These are phyloP conservation scores for Therioaphis trifolii DNA, from an alignment of 2,888 invertebrate genomes.

Conservation along the genomic window DNA sequence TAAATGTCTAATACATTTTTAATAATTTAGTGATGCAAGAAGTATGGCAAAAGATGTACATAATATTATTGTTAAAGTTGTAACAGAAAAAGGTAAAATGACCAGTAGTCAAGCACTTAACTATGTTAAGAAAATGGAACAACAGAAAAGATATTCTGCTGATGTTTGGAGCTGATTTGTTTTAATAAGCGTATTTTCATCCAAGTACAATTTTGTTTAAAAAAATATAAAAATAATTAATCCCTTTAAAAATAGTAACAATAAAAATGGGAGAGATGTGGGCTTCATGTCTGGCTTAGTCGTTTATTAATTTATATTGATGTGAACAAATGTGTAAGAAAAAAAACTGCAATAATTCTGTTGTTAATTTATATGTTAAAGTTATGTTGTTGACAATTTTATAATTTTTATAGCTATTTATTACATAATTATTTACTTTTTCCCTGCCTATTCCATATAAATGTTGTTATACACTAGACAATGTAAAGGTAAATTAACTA, in stretches of 20 bases:
- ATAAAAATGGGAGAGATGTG: constrained; percentile 16
- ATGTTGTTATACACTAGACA: background rate
- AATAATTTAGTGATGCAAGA: constrained; percentile 88
- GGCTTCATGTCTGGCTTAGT: constrained; percentile 31
- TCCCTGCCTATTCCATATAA: background rate
- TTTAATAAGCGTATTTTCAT: background rate
- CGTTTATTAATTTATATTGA: constrained; percentile 6
- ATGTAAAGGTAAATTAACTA: background rate
- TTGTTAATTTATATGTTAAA: constrained; percentile 5
- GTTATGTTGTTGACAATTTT: constrained; percentile 34
- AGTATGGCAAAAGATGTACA: constrained; percentile 99
- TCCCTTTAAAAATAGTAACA: background rate
- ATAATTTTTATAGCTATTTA: constrained; percentile 19
- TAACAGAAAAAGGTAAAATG: constrained; percentile 88
- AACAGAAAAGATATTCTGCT: constrained; percentile 95
- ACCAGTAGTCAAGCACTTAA: constrained; percentile 85
- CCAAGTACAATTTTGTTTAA: constrained; percentile 20
- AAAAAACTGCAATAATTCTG: background rate
- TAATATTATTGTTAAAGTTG: constrained; percentile 84
- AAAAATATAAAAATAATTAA: background rate
- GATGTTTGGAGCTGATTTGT: constrained; percentile 94
- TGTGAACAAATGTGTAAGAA: constrained; percentile 13
- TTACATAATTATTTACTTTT: constrained; percentile 4
- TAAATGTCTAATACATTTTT: too few relatives aligned
- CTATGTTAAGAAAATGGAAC: constrained; percentile 96